Percentiles rank a stretch among this genome's conserved stretches.
Evolutionary conservation across 2,797 vertebrate species (phyloP).

Genomic region (Meriones psammophilus): DNA sequence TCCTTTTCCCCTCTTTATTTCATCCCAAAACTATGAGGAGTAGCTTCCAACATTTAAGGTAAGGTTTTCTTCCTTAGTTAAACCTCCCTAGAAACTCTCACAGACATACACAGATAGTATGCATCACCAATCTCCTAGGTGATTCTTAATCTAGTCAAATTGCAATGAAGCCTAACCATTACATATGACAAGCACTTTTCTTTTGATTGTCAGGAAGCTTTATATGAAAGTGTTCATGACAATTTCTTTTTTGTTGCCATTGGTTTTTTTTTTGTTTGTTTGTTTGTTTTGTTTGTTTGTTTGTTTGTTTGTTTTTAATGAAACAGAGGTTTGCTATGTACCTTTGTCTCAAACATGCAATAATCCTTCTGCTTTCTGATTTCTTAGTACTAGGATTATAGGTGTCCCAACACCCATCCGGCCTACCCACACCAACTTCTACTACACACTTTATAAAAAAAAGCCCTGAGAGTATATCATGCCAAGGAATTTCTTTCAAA

Average conservation of each 20-base stretch:
- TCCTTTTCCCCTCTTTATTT: background rate
- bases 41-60: background rate
- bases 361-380: background rate
- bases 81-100: background rate
- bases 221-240: background rate
- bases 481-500: conserved; percentile 1
- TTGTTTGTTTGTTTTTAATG: background rate
- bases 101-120: background rate
- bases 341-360: background rate
- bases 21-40: background rate
- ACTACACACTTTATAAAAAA: background rate
- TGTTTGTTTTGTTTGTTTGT: background rate
- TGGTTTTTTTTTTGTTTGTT: too few species aligned
- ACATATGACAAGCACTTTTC: background rate
- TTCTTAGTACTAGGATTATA: background rate
- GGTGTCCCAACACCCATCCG: too few species aligned
- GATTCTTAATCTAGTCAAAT: background rate
- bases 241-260: background rate
- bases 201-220: background rate
- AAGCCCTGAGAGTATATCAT: background rate
- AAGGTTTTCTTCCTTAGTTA: background rate
- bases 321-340: background rate
- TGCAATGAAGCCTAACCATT: background rate
- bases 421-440: background rate
- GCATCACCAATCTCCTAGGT: background rate